Conservation (phyloP, 2,888 invertebrate species). For the Apotomis capreana region DNA sequence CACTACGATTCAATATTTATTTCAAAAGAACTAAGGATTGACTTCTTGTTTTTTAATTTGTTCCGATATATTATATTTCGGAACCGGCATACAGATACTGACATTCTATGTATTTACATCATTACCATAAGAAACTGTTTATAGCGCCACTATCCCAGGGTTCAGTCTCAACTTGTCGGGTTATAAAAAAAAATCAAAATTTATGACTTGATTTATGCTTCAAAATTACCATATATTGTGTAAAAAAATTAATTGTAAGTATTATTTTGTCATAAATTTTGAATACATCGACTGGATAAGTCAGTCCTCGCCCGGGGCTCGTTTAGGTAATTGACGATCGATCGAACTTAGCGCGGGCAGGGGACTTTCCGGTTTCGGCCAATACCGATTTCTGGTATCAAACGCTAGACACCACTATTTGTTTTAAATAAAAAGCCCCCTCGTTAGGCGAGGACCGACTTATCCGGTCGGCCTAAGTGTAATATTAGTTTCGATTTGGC, state of each 20-base stretch:
- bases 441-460: conserved; percentile 32
- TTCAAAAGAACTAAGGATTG: too few species aligned
- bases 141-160: too few species aligned
- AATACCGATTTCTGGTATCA: neutral
- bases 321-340: neutral
- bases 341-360: conserved; percentile 15
- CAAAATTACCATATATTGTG: too few species aligned
- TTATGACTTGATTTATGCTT: neutral
- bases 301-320: conserved; percentile 17
- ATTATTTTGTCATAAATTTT: conserved; percentile 11
- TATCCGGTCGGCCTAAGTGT: conserved; percentile 23
- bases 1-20: too few species aligned
- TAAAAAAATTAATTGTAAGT: too few species aligned
- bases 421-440: conserved; percentile 12
- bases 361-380: conserved; percentile 27
- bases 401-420: neutral
- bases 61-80: too few species aligned
- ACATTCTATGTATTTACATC: too few species aligned
- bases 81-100: too few species aligned
- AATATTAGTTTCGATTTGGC: conserved; percentile 5
- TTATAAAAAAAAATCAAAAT: neutral
- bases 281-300: conserved; percentile 13
- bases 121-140: too few species aligned
- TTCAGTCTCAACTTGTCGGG: too few species aligned
- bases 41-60: too few species aligned